phyloP scores from a whole-genome alignment of 2,888 invertebrate genomes.

The Furcula furcula region DNA sequence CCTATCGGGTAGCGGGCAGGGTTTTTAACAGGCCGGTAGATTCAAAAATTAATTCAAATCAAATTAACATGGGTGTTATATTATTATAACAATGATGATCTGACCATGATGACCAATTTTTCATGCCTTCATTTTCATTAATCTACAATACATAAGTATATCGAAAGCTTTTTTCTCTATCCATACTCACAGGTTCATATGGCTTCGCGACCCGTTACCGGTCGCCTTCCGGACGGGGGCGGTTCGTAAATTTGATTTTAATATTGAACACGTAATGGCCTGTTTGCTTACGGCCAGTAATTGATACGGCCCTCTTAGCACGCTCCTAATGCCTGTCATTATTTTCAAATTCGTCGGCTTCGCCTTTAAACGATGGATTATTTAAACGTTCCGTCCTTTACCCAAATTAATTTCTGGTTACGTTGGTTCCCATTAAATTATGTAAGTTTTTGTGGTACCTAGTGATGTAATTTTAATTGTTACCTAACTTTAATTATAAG shows the following conservation, averaged over 20 bases:
- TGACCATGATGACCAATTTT: not conserved
- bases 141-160: not conserved
- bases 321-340: conserved; percentile 75
- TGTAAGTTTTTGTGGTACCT: conserved; percentile 6
- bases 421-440: conserved; percentile 32
- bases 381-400: conserved; percentile 44
- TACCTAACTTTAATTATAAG: too few species aligned
- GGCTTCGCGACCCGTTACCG: conserved; percentile 32
- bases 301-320: conserved; percentile 75
- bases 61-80: too few species aligned
- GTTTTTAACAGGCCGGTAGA: too few species aligned
- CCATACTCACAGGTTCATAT: conserved; percentile 39
- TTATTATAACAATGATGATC: too few species aligned
- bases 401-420: conserved; percentile 41
- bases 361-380: conserved; percentile 68
- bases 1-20: too few species aligned
- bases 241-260: conserved; percentile 78
- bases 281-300: conserved; percentile 70
- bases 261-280: conserved; percentile 74
- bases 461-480: conserved; percentile 17
- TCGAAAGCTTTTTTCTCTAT: conserved; percentile 11
- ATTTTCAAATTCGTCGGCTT: conserved; percentile 75
- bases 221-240: conserved; percentile 34
- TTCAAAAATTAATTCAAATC: too few species aligned
- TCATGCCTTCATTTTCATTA: too few species aligned